Conservation (phyloP, 2,797 vertebrate species). For the Centroberyx gerrardi region DNA sequence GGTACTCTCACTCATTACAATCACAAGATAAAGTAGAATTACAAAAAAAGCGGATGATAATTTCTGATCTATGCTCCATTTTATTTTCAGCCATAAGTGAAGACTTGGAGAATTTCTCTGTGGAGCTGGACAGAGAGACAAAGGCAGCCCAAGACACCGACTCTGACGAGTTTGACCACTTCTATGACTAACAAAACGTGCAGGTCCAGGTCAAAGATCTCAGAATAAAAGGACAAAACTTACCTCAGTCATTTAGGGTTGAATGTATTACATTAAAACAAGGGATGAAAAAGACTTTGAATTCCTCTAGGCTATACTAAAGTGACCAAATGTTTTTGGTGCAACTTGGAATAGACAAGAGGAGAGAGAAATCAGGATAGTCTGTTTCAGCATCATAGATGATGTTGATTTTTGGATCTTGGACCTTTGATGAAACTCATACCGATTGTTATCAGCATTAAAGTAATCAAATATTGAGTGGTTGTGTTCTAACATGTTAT, state of each 20-base stretch:
- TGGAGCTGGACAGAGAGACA: slow-evolving; percentile 9
- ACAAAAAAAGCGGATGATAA: neutral
- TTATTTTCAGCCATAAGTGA: slow-evolving; percentile 50
- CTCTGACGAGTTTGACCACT: slow-evolving; percentile 83
- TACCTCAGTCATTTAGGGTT: neutral
- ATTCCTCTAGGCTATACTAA: too few species aligned
- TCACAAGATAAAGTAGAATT: neutral
- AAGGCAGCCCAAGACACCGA: slow-evolving; percentile 41
- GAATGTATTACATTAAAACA: too few species aligned
- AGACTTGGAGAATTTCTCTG: slow-evolving; percentile 59
- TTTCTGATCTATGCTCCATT: slow-evolving; percentile 4
- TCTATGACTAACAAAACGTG: slow-evolving; percentile 76
- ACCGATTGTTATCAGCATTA: too few species aligned
- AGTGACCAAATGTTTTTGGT: too few species aligned
- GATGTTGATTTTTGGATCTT: too few species aligned
- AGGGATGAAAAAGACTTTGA: too few species aligned
- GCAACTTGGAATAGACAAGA: too few species aligned
- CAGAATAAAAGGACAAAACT: neutral
- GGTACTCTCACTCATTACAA: slow-evolving; percentile 54
- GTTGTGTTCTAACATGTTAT: too few species aligned
- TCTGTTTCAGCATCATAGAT: too few species aligned
- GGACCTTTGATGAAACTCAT: too few species aligned
- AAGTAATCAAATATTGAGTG: too few species aligned
- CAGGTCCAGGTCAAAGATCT: neutral
- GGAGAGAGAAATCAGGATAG: too few species aligned